Evolutionary conservation across 2,797 vertebrate species (phyloP).

Genomic region (Pygocentrus nattereri): DNA sequence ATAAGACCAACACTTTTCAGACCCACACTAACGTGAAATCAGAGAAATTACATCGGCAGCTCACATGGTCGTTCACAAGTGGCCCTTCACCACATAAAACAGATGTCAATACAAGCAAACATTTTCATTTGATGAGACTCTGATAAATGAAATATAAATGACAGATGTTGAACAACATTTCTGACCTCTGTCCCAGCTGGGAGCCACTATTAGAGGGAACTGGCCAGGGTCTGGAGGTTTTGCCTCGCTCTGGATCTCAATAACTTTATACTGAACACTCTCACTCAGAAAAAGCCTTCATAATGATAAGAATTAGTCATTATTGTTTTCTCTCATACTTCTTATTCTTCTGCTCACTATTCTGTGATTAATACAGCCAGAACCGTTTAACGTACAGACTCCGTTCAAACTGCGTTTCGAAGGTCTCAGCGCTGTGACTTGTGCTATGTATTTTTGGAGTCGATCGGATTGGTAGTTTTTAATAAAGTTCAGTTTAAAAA

Average conservation of each 20-base stretch:
- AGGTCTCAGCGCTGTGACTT: too few relatives aligned
- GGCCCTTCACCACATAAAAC: slow-evolving; percentile 31
- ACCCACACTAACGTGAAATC: slow-evolving; percentile 73
- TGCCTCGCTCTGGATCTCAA: slow-evolving; percentile 44
- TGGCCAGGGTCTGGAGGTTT: slow-evolving; percentile 42
- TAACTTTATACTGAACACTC: background rate
- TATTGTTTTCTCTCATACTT: too few relatives aligned
- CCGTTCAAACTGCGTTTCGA: too few relatives aligned
- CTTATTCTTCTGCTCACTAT: too few relatives aligned
- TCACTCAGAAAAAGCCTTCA: background rate
- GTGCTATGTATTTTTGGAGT: too few relatives aligned
- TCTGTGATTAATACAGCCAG: too few relatives aligned
- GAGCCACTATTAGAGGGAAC: slow-evolving; percentile 30
- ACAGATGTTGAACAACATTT: slow-evolving; percentile 30
- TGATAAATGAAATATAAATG: slow-evolving; percentile 34
- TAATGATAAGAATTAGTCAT: background rate
- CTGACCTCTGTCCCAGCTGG: background rate
- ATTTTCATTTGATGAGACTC: slow-evolving; percentile 9
- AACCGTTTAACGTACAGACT: too few relatives aligned
- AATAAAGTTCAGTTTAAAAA: too few relatives aligned
- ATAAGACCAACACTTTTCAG: slow-evolving; percentile 70
- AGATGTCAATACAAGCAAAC: slow-evolving; percentile 23
- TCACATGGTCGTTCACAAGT: slow-evolving; percentile 50
- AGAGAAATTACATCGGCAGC: slow-evolving; percentile 70
- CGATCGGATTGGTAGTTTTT: too few relatives aligned